A percentile compares a stretch with the other conserved stretches of the same genome.
phyloP scores from a whole-genome alignment of 1,140 invertebrate genomes.

The Drosophila punjabiensis region DNA sequence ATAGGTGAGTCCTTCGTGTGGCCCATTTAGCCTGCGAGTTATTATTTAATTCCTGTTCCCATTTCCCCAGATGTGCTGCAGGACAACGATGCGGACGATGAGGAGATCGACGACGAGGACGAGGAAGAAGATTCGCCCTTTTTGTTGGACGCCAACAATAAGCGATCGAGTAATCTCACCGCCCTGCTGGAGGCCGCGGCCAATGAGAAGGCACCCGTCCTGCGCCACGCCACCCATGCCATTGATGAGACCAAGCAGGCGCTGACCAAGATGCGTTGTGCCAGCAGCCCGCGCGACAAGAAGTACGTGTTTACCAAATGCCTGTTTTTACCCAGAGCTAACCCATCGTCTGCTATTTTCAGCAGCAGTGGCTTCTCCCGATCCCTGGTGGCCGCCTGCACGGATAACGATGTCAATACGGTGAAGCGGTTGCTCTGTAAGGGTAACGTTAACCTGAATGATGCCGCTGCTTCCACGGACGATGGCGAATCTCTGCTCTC shows the following conservation, averaged over 20 bases:
- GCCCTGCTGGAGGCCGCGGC: slow-evolving; percentile 86
- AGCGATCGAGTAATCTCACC: slow-evolving; percentile 76
- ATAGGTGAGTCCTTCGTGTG: slow-evolving; percentile 49
- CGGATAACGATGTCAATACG: slow-evolving; percentile 96
- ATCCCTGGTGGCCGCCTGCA: slow-evolving; percentile 89
- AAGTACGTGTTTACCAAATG: slow-evolving; percentile 57
- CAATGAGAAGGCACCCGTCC: slow-evolving; percentile 88
- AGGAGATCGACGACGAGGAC: slow-evolving; percentile 84
- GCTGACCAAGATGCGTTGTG: slow-evolving; percentile 96
- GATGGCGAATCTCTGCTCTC: slow-evolving; percentile 97
- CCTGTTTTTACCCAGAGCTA: neutral
- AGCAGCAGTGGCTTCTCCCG: slow-evolving; percentile 81
- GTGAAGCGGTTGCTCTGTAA: slow-evolving; percentile 96
- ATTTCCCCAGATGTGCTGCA: slow-evolving; percentile 60
- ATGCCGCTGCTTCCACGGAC: slow-evolving; percentile 95
- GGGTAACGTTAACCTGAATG: slow-evolving; percentile 93
- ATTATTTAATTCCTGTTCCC: neutral
- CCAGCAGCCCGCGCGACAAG: slow-evolving; percentile 88
- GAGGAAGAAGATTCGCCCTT: slow-evolving; percentile 80
- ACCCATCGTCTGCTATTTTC: slow-evolving; percentile 12
- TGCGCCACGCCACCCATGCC: slow-evolving; percentile 86
- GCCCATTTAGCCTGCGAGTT: neutral
- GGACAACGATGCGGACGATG: slow-evolving; percentile 82
- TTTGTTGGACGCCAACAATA: slow-evolving; percentile 68
- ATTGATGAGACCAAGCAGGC: slow-evolving; percentile 98